Evolutionary conservation across 1,140 invertebrate genomes (phyloP).

Genomic region (Sitobion miscanthi): DNA sequence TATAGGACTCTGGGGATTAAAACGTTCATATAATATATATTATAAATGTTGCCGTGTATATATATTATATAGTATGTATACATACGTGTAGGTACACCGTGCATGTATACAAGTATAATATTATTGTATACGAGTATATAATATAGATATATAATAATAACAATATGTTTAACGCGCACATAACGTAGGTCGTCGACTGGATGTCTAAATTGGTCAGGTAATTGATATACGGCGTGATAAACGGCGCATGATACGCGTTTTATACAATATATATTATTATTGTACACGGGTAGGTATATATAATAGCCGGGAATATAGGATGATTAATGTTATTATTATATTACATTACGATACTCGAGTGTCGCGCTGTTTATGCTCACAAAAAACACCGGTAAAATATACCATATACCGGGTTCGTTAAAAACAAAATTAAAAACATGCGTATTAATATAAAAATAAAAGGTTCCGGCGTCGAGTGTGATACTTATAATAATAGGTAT

Average conservation of each 20-base stretch:
- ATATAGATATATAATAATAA: too few relatives aligned
- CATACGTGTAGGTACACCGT: too few relatives aligned
- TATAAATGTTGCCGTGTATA: background rate
- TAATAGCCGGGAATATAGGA: background rate
- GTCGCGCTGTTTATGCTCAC: background rate
- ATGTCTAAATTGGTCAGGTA: background rate
- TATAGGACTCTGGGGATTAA: conserved; percentile 16
- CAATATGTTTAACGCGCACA: too few relatives aligned
- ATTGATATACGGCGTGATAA: background rate
- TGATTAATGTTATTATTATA: background rate
- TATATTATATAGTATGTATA: background rate
- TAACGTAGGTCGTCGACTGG: background rate
- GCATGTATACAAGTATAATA: too few relatives aligned
- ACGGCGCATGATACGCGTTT: background rate
- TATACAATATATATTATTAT: background rate
- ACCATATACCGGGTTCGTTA: background rate
- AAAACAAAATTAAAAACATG: background rate
- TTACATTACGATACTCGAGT: background rate
- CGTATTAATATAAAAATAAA: background rate
- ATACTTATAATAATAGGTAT: background rate
- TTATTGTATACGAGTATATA: too few relatives aligned
- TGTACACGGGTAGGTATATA: background rate
- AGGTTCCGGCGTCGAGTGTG: background rate
- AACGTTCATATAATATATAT: conserved; percentile 11
- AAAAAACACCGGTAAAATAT: background rate